phyloP scores from a whole-genome alignment of 2,113 vertebrate species.

The Microtus montanus region DNA sequence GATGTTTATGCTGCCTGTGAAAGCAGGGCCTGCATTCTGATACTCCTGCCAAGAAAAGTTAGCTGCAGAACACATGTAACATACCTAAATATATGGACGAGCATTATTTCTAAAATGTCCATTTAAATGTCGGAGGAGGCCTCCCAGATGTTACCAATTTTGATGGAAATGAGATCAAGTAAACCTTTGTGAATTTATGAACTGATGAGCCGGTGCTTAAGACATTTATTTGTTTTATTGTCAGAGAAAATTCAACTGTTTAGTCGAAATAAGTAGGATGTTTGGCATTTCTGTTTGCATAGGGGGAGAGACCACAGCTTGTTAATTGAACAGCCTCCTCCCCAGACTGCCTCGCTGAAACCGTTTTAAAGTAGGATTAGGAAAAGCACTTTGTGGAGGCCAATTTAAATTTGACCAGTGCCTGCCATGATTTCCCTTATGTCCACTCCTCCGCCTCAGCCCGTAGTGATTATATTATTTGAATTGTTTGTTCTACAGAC shows the following conservation, averaged over 20 bases:
- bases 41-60: conserved; percentile 51
- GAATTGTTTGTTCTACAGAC: neutral
- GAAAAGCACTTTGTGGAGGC: neutral
- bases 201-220: conserved; percentile 49
- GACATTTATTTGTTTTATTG: conserved; percentile 59
- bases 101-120: conserved; percentile 54
- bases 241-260: conserved; percentile 65
- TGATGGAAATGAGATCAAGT: conserved; percentile 58
- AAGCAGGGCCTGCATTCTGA: conserved; percentile 41
- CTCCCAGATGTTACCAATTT: conserved; percentile 67
- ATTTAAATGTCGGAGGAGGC: conserved; percentile 49
- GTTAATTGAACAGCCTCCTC: neutral
- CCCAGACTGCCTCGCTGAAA: neutral
- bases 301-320: neutral
- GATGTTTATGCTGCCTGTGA: conserved; percentile 21
- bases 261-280: conserved; percentile 36
- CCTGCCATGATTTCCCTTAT: neutral
- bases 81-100: conserved; percentile 14
- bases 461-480: neutral
- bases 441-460: neutral
- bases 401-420: neutral
- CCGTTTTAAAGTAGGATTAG: neutral
- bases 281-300: conserved; percentile 36
- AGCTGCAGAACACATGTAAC: conserved; percentile 25
- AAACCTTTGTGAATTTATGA: conserved; percentile 53